Base-by-base conservation (phyloP, 2,888 invertebrate genomes). In the Mesoligia furuncula region DNA sequence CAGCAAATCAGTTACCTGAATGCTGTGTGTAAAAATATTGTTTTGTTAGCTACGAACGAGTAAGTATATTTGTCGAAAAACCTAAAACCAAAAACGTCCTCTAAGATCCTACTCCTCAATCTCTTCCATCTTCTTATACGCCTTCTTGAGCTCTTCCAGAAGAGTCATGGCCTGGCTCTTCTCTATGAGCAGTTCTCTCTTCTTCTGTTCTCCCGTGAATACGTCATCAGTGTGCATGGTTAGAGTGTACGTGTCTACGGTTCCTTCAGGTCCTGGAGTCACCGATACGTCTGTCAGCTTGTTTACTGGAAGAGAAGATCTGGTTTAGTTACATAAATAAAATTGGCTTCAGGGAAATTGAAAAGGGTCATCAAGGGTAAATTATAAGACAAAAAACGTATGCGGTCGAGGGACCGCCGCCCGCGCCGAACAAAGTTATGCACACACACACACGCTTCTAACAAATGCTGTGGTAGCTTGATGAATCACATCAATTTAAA, bases 121-220 rank as follows among this genome's bases (percentile, higher is more conserved):
- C 65, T 94, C 94, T 59, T 95, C 94, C 93, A 96, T 95, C 80
- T 92, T 95, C 65, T 90, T 85, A 69, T 94, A 92, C 0, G 93
- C 96, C 13, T 85, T 92, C 86, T 93, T 95, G 42, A 96, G 85
- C 77, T 96, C 94, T 20, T 90, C 87, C 0, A 96, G 84, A 70
- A 96, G 84, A 1, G 84, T 80, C 61, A 88, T 89, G 0, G 92
- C 93, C 71, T 93, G 93, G 0, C 90, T 84, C 78, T 91, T 94
- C 54, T 95, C 95, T 7, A 96, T 88, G n/a, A 96, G 88, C 0
- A 96, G 73, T 17, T 95, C 94, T 3, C 84, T 87, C 57, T 90
- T 91, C 31, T 83, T 90, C 80, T 93, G 93, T 45, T 93, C 94
- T 3, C 95, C 95, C 0, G 93, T 91, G 72, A 94, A 92, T 3